Conservation (phyloP, 2,797 vertebrate genomes). For the Erpetoichthys calabaricus region DNA sequence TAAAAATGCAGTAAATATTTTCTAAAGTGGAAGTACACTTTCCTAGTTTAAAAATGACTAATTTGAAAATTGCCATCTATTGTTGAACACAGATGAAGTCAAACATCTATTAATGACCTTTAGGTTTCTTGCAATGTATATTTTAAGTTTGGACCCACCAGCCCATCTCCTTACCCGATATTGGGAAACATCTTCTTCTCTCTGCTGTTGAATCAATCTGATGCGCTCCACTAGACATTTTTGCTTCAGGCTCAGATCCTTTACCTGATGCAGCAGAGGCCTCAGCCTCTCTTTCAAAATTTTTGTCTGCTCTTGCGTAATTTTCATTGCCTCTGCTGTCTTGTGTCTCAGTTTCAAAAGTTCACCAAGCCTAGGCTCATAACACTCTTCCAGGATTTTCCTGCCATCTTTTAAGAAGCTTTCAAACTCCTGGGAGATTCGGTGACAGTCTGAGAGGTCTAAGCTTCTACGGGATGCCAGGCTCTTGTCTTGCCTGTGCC, state of each 20-base stretch:
- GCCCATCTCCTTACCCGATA: constrained; percentile 53
- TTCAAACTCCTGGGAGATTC: constrained; percentile 61
- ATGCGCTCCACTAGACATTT: constrained; percentile 61
- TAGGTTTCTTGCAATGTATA: too few species aligned
- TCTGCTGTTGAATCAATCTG: constrained; percentile 51
- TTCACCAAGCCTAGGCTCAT: constrained; percentile 63
- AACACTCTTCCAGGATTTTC: constrained; percentile 57
- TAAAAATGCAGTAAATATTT: too few species aligned
- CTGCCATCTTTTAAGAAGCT: constrained; percentile 56
- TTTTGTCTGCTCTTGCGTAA: constrained; percentile 49
- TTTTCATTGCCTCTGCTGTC: constrained; percentile 54
- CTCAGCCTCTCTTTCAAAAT: constrained; percentile 52
- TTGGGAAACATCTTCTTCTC: constrained; percentile 49
- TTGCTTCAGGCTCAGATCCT: constrained; percentile 53
- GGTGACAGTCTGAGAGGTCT: constrained; percentile 61
- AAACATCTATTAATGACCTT: too few species aligned
- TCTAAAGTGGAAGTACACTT: too few species aligned
- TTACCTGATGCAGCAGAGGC: constrained; percentile 54
- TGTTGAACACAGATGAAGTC: too few species aligned
- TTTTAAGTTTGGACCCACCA: constrained; percentile 26
- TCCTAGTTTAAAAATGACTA: too few species aligned
- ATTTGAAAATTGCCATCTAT: too few species aligned
- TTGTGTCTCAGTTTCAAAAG: constrained; percentile 58
- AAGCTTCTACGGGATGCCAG: constrained; percentile 45
- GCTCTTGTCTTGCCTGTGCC: constrained; percentile 31